Conservation (phyloP, 2,888 invertebrate species). For the Scaptomyza cyrtandrae region DNA sequence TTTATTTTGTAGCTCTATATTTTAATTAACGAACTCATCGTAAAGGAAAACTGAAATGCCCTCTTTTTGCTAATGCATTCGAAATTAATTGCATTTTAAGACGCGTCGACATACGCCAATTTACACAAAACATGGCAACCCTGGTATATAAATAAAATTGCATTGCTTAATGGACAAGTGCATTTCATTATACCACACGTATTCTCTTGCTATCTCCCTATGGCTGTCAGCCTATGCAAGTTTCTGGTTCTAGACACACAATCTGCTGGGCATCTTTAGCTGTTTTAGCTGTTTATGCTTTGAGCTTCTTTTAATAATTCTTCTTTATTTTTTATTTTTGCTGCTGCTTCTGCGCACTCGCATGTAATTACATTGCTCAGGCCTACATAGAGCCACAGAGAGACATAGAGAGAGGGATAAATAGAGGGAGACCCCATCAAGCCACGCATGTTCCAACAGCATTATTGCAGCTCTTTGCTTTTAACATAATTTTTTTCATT, state of each 20-base stretch:
- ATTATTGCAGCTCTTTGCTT: conserved; percentile 67
- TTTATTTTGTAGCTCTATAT: background rate
- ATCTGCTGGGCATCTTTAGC: conserved; percentile 28
- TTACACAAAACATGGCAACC: conserved; percentile 54
- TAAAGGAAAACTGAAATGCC: background rate
- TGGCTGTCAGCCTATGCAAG: background rate
- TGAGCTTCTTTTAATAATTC: conserved; percentile 43
- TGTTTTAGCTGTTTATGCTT: conserved; percentile 54
- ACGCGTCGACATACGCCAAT: conserved; percentile 58
- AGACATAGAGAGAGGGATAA: conserved; percentile 9
- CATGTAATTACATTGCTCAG: conserved; percentile 73
- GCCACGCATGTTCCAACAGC: conserved; percentile 74
- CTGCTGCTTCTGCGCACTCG: conserved; percentile 49
- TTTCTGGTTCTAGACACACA: conserved; percentile 6
- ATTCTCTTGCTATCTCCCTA: conserved; percentile 1
- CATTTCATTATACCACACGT: conserved; percentile 63
- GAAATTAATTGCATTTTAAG: conserved; percentile 63
- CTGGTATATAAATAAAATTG: conserved; percentile 56
- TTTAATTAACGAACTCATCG: conserved; percentile 26
- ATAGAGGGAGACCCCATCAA: conserved; percentile 10
- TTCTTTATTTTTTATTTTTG: conserved; percentile 17
- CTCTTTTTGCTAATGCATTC: conserved; percentile 37
- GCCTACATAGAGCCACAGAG: conserved; percentile 52
- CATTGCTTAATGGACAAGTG: conserved; percentile 68
- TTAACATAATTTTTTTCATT: conserved; percentile 27